A percentile compares a stretch with the other conserved stretches of the same genome.
phyloP scores from a whole-genome alignment of 2,888 invertebrate genomes.

The Amphipoea lucens region DNA sequence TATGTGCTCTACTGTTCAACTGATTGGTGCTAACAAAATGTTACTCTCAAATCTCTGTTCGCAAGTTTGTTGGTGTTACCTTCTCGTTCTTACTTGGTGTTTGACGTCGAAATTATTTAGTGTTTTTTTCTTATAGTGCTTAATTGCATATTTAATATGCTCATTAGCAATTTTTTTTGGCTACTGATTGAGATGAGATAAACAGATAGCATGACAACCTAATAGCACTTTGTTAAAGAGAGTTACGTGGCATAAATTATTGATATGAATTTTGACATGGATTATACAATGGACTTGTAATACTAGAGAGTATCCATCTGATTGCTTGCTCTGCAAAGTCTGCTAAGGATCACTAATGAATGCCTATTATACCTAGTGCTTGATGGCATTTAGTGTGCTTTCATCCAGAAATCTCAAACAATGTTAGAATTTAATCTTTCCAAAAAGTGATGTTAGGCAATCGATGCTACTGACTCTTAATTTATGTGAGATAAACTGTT shows the following conservation, averaged over 20 bases:
- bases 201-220: constrained; percentile 35
- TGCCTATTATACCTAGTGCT: background rate
- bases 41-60: constrained; percentile 18
- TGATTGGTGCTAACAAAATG: constrained; percentile 54
- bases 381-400: background rate
- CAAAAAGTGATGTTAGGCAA: background rate
- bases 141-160: constrained; percentile 57
- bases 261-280: constrained; percentile 1
- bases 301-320: background rate
- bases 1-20: constrained; percentile 62
- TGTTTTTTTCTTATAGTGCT: constrained; percentile 32
- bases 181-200: constrained; percentile 43
- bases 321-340: background rate
- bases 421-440: background rate
- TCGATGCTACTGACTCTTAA: background rate
- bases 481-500: too few species aligned
- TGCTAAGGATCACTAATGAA: background rate
- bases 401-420: background rate
- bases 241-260: constrained; percentile 37
- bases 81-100: constrained; percentile 55
- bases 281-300: constrained; percentile 7
- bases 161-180: constrained; percentile 56
- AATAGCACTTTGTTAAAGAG: constrained; percentile 41
- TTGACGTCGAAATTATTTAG: constrained; percentile 45
- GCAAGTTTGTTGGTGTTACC: constrained; percentile 23